Percentiles rank a stretch among this genome's conserved stretches.
Conservation (phyloP, 2,797 vertebrate species). For the Botia almorhae region DNA sequence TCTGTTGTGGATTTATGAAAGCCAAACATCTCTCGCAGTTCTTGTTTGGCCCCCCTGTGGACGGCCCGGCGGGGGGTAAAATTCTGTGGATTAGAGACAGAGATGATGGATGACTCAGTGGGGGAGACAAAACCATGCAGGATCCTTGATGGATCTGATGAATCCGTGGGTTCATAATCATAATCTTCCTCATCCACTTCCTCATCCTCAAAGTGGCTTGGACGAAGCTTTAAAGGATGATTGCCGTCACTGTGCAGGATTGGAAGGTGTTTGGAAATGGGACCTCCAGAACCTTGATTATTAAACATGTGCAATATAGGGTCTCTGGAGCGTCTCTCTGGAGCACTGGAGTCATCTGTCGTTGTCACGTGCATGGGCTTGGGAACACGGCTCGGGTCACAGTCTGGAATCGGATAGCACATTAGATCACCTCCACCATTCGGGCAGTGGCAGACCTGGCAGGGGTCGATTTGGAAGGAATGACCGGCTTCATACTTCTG, state of each 20-base stretch:
- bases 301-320: conserved; percentile 76
- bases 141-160: conserved; percentile 52
- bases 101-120: conserved; percentile 45
- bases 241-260: conserved; percentile 57
- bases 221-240: conserved; percentile 64
- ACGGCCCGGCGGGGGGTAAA: conserved; percentile 42
- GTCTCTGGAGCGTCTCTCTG: conserved; percentile 69
- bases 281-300: conserved; percentile 75
- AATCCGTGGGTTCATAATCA: conserved; percentile 69
- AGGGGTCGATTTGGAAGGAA: conserved; percentile 85
- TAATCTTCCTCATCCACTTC: conserved; percentile 73
- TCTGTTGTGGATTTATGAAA: conserved; percentile 64
- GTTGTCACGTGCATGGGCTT: conserved; percentile 70
- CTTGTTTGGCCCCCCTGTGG: conserved; percentile 65
- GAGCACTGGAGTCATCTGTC: conserved; percentile 65
- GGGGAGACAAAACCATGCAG: conserved; percentile 46
- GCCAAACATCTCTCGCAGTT: conserved; percentile 70
- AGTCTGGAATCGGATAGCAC: conserved; percentile 89
- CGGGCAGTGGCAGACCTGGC: conserved; percentile 91
- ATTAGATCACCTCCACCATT: conserved; percentile 87
- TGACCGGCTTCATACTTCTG: conserved; percentile 89
- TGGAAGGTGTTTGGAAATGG: conserved; percentile 51
- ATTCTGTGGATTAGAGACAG: conserved; percentile 54
- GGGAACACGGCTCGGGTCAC: conserved; percentile 63
- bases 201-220: conserved; percentile 53